Base-by-base conservation (phyloP, 1,140 invertebrate genomes). In the Steinernema feltiae region DNA sequence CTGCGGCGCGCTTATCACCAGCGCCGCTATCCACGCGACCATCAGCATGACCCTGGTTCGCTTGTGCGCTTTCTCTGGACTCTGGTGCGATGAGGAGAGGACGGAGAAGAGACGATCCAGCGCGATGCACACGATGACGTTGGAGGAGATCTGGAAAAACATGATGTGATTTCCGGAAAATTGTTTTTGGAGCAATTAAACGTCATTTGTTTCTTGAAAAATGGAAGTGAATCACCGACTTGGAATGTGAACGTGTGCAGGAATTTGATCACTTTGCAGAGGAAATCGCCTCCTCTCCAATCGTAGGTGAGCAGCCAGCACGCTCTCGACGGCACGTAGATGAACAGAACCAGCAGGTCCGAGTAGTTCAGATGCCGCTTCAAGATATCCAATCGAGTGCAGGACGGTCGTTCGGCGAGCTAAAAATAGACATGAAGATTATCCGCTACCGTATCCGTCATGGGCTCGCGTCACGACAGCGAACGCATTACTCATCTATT, bases 331-430 rank as follows among this genome's bases (percentile, higher is more conserved):
- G 84, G 84, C 31, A 86, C 83, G 70, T 85, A 85, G 70, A 85
- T 77, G 72, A 85, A 85, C 3, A 85, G 15, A 27, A 85, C 83
- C 17, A 85, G 76, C 27, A 85, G 74, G 76, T 85, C 84, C 18
- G 84, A 83, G 72, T 85, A 84, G 72, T 85, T 85, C 12, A 85
- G 76, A 74, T 86, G 85, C 48, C 79, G 75, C 48, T 85, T 85
- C 21, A 85, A 72, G 41, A 85, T 82, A 69, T 85, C 84, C n/a
- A 85, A 71, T 7, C 84, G 81, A 15, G 85, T 84, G 7, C 53
- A 77, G 0, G 76, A 75, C 15, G 79, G 79, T 53, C 78, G 35
- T 82, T 85, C 84, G n/a, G 81, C 74, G 30, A 86, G 78, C 83
- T 85, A 76, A 75, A 83, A 82, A 63, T 18, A 21, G 30, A 17